These are phyloP conservation scores for Cheilosia vernalis DNA, from an alignment of 2,888 invertebrate genomes.

Conservation along the genomic window DNA sequence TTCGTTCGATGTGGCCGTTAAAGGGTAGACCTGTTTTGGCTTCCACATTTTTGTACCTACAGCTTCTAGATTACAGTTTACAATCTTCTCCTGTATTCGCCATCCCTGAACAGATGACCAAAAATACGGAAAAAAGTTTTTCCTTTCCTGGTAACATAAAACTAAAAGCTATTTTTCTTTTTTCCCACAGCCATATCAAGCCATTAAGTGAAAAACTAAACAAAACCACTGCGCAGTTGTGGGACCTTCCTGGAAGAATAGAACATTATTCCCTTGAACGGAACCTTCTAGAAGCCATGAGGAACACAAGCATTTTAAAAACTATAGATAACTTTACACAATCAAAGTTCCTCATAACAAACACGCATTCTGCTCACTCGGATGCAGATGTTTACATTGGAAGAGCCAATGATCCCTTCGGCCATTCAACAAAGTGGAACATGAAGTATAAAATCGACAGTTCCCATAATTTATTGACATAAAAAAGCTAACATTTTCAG, in stretches of 20 bases:
- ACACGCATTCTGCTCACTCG: slow-evolving; percentile 51
- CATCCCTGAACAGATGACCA: too few relatives aligned
- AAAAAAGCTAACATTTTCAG: slow-evolving; percentile 50
- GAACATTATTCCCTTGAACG: slow-evolving; percentile 4
- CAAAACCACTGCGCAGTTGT: background rate
- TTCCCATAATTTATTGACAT: background rate
- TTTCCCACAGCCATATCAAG: background rate
- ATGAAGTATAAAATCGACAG: slow-evolving; percentile 76
- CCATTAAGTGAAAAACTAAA: background rate
- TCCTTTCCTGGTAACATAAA: too few relatives aligned
- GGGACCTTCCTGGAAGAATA: slow-evolving; percentile 72
- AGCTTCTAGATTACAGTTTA: too few relatives aligned
- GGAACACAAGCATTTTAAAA: slow-evolving; percentile 17
- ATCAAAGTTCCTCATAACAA: slow-evolving; percentile 71
- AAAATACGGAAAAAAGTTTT: too few relatives aligned
- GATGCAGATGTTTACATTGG: slow-evolving; percentile 80
- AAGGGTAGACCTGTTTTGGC: too few relatives aligned
- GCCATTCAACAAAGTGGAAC: slow-evolving; percentile 82
- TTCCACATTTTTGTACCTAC: too few relatives aligned
- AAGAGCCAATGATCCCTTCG: slow-evolving; percentile 82
- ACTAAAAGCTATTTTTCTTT: background rate
- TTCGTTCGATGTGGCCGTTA: too few relatives aligned
- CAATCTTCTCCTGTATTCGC: too few relatives aligned
- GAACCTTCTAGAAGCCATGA: slow-evolving; percentile 26
- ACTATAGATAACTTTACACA: slow-evolving; percentile 68